Evolutionary conservation across 2,797 vertebrate genomes (phyloP).

Genomic region (Erpetoichthys calabaricus): DNA sequence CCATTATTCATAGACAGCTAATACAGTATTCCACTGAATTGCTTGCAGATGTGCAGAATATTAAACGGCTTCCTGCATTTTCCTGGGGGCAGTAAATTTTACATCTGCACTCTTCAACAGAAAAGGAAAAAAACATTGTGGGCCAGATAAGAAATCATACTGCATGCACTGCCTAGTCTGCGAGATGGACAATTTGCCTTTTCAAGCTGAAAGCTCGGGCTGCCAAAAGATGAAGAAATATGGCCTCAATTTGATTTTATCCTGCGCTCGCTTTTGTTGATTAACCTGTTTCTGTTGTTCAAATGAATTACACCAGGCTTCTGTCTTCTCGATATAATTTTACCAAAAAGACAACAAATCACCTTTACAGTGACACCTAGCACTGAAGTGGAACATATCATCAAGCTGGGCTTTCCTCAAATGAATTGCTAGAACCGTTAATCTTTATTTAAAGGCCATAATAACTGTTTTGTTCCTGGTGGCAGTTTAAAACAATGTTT

Average conservation of each 20-base stretch:
- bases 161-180: constrained; percentile 10
- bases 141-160: constrained; percentile 22
- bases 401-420: constrained; percentile 43
- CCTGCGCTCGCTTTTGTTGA: constrained; percentile 36
- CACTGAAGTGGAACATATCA: constrained; percentile 43
- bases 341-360: constrained; percentile 57
- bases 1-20: constrained; percentile 25
- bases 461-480: constrained; percentile 45
- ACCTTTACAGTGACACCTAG: constrained; percentile 28
- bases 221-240: constrained; percentile 42
- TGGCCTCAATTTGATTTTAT: constrained; percentile 37
- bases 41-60: constrained; percentile 32
- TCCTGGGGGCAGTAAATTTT: constrained; percentile 17
- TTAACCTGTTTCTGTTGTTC: constrained; percentile 49
- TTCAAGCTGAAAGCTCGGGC: constrained; percentile 23
- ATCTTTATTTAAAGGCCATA: constrained; percentile 67
- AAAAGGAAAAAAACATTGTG: constrained; percentile 10
- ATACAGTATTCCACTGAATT: constrained; percentile 29
- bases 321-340: constrained; percentile 50
- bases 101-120: constrained; percentile 18
- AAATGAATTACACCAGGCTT: constrained; percentile 46
- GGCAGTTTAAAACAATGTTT: constrained; percentile 27
- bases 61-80: constrained; percentile 21
- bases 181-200: constrained; percentile 26
- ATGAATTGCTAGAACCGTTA: constrained; percentile 57